Percentiles rank a stretch among this genome's conserved stretches.
These are phyloP conservation scores for Timema podura DNA, from an alignment of 2,888 invertebrate species.

Conservation along the genomic window DNA sequence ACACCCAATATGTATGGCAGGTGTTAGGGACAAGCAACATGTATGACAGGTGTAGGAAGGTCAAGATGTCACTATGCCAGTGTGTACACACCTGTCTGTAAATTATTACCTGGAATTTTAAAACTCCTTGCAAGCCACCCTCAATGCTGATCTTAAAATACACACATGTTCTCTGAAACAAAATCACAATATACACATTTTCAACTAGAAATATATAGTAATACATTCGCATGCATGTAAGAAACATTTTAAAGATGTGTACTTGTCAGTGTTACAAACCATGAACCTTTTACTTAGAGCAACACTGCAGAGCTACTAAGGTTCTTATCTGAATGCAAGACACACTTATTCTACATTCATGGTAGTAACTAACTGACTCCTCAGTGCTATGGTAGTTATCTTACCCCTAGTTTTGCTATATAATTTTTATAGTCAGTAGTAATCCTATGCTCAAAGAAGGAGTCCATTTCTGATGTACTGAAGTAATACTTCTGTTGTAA, in stretches of 20 bases:
- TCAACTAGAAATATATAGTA: too few relatives aligned
- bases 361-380: too few relatives aligned
- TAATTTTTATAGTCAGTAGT: constrained; percentile 46
- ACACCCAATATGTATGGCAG: background rate
- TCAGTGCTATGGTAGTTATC: too few relatives aligned
- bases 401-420: constrained; percentile 48
- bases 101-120: constrained; percentile 54
- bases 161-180: constrained; percentile 54
- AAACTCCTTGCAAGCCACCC: constrained; percentile 47
- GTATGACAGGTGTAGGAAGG: background rate
- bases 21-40: background rate
- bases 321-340: too few relatives aligned
- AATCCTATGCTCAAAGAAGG: constrained; percentile 49
- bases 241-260: background rate
- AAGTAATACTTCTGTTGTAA: constrained; percentile 49
- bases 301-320: too few relatives aligned
- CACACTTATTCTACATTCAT: too few relatives aligned
- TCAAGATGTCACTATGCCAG: background rate
- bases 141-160: constrained; percentile 54
- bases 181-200: too few relatives aligned
- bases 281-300: too few relatives aligned
- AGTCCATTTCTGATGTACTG: constrained; percentile 38
- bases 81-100: background rate
- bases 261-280: too few relatives aligned
- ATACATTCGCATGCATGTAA: background rate